Evolutionary conservation across 1,140 invertebrate species (phyloP), one percentile per base, ranked within the genome.

Genomic region (Macrocentrus cingulum): DNA sequence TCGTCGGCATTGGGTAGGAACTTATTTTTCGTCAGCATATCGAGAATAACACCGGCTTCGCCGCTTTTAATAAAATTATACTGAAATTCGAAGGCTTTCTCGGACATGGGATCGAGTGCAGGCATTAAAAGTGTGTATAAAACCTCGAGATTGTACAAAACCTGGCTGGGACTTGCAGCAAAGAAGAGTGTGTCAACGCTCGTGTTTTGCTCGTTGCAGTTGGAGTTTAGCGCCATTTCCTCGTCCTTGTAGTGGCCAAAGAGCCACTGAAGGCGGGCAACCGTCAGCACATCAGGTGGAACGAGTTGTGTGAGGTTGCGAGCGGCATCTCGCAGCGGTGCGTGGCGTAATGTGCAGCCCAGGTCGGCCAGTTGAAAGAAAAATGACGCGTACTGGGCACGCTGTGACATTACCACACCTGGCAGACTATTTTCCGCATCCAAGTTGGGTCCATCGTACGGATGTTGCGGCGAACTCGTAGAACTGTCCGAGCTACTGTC

Each of bases 51-150:
- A 51, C 87, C 84, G 8, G 91, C 90, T 66, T 92, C 90, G 2
- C 90, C 90, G 66, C 91, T 93, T 66, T 87, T 88, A 45, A 96
- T 87, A 75, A 97, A 97, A 69, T 91, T 90, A 58, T 88, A 86
- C 77, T 97, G 94, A 79, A 96, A 92, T 70, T 91, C 88, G 68
- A 90, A 87, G 23, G 92, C 87, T 64, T 89, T 88, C 34, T 96
- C 92, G 0, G 90, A 85, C 61, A 89, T 81, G 2, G 90, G 88
- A 66, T 94, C 92, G 20, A 88, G 75, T 7, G 94, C 92, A 11
- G 95, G 95, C 88, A 98, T 95, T 32, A 98, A 79, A 68, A 97
- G 82, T 44, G 92, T 88, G 74, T 98, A 96, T 44, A 95, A 78
- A 41, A 96, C 93, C 70, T 87, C 85, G 56, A 88, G 76, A 75